phyloP scores from a whole-genome alignment of 2,797 vertebrate genomes.

The Poeciliopsis infans region DNA sequence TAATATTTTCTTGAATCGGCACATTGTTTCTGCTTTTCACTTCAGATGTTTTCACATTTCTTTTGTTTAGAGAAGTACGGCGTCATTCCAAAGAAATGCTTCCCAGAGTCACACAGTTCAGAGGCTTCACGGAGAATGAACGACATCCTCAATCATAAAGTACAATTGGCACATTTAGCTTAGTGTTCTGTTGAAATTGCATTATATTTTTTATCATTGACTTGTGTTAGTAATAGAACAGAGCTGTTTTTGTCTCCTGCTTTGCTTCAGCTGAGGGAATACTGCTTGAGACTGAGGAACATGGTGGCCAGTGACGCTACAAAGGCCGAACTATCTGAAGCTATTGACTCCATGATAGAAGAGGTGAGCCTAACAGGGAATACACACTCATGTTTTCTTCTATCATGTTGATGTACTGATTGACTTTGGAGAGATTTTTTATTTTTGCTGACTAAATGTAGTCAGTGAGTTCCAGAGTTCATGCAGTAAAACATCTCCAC shows the following conservation, averaged over 20 bases:
- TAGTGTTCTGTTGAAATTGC: neutral
- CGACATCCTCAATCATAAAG: conserved; percentile 98
- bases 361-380: conserved; percentile 83
- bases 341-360: conserved; percentile 93
- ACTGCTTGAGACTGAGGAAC: conserved; percentile 92
- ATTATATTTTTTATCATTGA: neutral
- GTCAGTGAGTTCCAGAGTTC: neutral
- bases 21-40: neutral
- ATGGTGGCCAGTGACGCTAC: conserved; percentile 88
- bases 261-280: conserved; percentile 91
- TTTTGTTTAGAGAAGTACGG: conserved; percentile 91
- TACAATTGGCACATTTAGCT: conserved; percentile 51
- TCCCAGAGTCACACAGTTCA: conserved; percentile 95
- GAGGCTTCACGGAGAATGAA: conserved; percentile 98
- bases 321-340: conserved; percentile 85
- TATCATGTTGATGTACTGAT: neutral
- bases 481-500: too few relatives aligned
- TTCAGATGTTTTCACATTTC: neutral
- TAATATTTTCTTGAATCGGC: neutral
- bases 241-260: conserved; percentile 8
- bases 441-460: neutral
- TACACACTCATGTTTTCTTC: neutral
- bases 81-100: conserved; percentile 96
- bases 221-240: neutral
- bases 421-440: neutral